Evolutionary conservation across 1,140 invertebrate species (phyloP).

Genomic region (Zaprionus gabonicus): DNA sequence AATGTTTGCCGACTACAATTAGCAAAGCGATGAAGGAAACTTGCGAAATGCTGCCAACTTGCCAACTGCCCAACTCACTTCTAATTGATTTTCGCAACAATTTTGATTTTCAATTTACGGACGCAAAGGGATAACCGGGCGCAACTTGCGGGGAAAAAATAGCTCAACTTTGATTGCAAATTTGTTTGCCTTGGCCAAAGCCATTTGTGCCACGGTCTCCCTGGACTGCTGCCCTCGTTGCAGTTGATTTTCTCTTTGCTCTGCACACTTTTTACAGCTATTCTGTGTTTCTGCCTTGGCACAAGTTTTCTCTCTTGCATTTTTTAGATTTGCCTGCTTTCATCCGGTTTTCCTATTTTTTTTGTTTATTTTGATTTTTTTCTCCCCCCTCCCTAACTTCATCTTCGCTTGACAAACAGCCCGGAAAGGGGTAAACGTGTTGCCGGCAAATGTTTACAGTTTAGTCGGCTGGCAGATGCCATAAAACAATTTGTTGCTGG

Average conservation of each 20-base stretch:
- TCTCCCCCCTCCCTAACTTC: conserved; percentile 12
- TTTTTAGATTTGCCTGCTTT: conserved; percentile 8
- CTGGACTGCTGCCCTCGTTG: neutral
- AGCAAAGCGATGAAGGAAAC: conserved; percentile 24
- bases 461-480: conserved; percentile 47
- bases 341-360: conserved; percentile 34
- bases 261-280: conserved; percentile 31
- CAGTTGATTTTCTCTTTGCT: conserved; percentile 48
- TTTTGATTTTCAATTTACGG: conserved; percentile 66
- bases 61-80: conserved; percentile 8
- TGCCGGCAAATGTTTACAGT: conserved; percentile 76
- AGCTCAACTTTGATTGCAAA: conserved; percentile 76
- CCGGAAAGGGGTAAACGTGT: conserved; percentile 61
- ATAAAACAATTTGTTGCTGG: conserved; percentile 75
- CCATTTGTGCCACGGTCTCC: conserved; percentile 44
- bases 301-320: conserved; percentile 6
- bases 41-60: conserved; percentile 26
- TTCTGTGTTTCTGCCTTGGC: neutral
- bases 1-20: conserved; percentile 45
- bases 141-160: conserved; percentile 47
- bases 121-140: conserved; percentile 16
- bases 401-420: conserved; percentile 35
- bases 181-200: conserved; percentile 62
- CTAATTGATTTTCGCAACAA: conserved; percentile 73
- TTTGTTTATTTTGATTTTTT: conserved; percentile 28